A percentile compares a stretch with the other conserved stretches of the same genome.
Conservation (phyloP, 2,797 vertebrate species). For the Prionace glauca region DNA sequence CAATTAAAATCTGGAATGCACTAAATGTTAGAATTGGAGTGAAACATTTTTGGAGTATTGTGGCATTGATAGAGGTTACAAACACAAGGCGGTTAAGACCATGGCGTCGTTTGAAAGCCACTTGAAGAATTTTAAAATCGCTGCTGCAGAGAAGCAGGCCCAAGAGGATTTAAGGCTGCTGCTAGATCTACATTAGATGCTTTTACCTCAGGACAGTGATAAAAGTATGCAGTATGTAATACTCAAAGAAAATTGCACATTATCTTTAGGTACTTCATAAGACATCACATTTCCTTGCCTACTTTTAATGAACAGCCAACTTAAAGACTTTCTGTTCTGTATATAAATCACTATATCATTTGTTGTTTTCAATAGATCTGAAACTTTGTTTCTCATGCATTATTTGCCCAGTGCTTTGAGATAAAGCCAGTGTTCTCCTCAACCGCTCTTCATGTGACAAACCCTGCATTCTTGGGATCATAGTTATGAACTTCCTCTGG, state of each 20-base stretch:
- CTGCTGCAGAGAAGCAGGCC: not conserved
- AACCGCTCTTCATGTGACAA: too few relatives aligned
- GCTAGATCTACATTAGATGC: too few relatives aligned
- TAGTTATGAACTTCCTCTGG: too few relatives aligned
- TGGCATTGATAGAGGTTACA: not conserved
- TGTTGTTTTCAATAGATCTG: not conserved
- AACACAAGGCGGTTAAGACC: not conserved
- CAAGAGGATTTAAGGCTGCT: too few relatives aligned
- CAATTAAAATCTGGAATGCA: not conserved
- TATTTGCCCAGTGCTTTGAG: not conserved
- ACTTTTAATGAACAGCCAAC: not conserved
- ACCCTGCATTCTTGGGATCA: too few relatives aligned
- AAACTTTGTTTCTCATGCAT: not conserved
- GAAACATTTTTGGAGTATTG: not conserved
- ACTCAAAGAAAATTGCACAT: not conserved
- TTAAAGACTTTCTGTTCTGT: not conserved
- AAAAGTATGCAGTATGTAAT: not conserved
- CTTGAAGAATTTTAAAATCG: not conserved
- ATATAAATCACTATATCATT: not conserved
- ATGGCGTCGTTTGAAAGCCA: not conserved
- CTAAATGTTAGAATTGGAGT: not conserved
- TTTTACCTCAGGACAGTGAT: not conserved
- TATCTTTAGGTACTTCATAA: not conserved
- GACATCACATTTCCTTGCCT: too few relatives aligned
- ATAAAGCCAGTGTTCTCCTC: not conserved